Evolutionary conservation across 2,797 vertebrate species (phyloP), one percentile per base, ranked within the genome.

Genomic region (Tapirus indicus): DNA sequence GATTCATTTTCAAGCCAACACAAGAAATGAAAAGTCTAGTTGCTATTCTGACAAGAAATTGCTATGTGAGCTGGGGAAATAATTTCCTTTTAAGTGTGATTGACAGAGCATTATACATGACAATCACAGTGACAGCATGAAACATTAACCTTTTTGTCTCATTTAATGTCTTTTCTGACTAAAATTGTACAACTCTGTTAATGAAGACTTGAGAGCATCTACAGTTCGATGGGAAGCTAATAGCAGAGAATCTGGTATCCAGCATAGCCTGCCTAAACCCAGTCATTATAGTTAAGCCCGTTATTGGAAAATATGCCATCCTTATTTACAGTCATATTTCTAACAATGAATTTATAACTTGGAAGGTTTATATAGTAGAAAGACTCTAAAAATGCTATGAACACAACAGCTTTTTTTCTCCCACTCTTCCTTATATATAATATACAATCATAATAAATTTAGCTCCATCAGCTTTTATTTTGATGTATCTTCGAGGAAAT

Each of bases 1-100:
- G 14, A 75, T 88, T 93, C 35, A 52, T 77, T 83, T 94, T 78
- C 32, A 86, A 74, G 49, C 41, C 74, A 95, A 66, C 32, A 29
- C 13, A 93, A 94, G 35, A 87, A 96, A 47, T 79, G 4, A 3
- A 78, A 77, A 87, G 52, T 74, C 35, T 54, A 80, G 32, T 29
- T 82, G 52, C 25, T 95, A 23, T 75, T 92, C 29, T 79, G n/a
- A 35, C 41, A 79, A 68, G 35, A 87, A 97, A 89, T 58, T 95
- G 9, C 21, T 35, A 7, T 56, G 14, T 96, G 54, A 93, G 25
- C 13, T 79, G 6, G 23, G 49, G 17, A 82, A 88, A 89, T 54
- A 62, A 96, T 60, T 92, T 97, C 41, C 92, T 83, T 91, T 86
- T 79, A 47, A 49, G 6, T 94, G 21, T 93, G 56, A 83, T 72